Conservation (phyloP, 1,140 invertebrate genomes). For the Atta cephalotes region DNA sequence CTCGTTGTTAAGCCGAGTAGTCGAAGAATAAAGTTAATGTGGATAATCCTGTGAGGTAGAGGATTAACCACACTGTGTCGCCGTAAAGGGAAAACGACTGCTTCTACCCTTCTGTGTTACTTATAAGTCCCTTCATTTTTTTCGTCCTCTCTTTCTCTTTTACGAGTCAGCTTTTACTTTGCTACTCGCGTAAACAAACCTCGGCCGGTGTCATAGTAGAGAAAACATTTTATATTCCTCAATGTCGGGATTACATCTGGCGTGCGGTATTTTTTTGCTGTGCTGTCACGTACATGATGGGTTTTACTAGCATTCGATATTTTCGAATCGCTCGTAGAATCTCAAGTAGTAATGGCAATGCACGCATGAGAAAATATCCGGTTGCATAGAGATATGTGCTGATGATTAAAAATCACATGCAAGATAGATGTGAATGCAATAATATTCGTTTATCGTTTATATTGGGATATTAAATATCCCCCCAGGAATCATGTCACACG, state of each 20-base stretch:
- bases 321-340: slow-evolving; percentile 48
- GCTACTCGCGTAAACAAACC: slow-evolving; percentile 53
- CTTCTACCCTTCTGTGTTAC: slow-evolving; percentile 16
- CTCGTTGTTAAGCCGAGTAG: background rate
- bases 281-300: slow-evolving; percentile 33
- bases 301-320: slow-evolving; percentile 36
- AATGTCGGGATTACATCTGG: slow-evolving; percentile 57
- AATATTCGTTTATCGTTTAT: background rate
- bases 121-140: slow-evolving; percentile 49
- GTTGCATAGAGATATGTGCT: background rate
- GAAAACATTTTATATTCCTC: slow-evolving; percentile 67
- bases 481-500: background rate
- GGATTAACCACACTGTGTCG: slow-evolving; percentile 61
- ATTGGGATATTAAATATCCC: background rate
- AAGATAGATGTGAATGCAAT: background rate
- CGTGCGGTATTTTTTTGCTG: slow-evolving; percentile 49
- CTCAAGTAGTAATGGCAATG: slow-evolving; percentile 43
- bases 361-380: background rate
- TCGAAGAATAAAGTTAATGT: slow-evolving; percentile 61
- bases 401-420: background rate
- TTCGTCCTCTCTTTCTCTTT: background rate
- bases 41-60: slow-evolving; percentile 22
- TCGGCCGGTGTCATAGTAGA: background rate
- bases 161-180: background rate
- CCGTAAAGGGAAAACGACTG: slow-evolving; percentile 56